Percentiles rank a stretch among this genome's conserved stretches.
phyloP scores from a whole-genome alignment of 1,140 invertebrate genomes.

The Drosophila parvula region DNA sequence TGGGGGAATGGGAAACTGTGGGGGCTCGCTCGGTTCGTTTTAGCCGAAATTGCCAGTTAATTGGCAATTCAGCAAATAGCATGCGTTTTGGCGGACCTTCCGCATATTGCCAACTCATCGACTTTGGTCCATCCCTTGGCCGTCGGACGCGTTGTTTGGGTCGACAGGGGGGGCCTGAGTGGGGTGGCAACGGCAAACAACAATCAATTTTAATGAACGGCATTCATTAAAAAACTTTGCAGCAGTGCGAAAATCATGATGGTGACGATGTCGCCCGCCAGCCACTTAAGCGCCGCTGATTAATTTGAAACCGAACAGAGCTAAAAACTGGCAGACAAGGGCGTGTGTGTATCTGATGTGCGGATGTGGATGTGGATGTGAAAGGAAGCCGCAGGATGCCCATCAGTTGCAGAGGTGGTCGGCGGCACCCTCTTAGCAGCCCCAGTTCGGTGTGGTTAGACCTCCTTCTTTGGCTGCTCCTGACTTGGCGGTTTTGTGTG shows the following conservation, averaged over 20 bases:
- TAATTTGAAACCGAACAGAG: slow-evolving; percentile 79
- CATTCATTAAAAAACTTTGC: slow-evolving; percentile 79
- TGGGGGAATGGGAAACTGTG: background rate
- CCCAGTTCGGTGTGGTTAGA: slow-evolving; percentile 24
- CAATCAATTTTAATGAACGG: slow-evolving; percentile 82
- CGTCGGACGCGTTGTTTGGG: slow-evolving; percentile 7
- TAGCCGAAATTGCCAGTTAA: slow-evolving; percentile 73
- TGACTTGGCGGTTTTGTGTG: slow-evolving; percentile 67
- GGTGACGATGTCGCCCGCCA: slow-evolving; percentile 49
- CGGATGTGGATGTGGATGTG: slow-evolving; percentile 14
- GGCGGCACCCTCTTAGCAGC: slow-evolving; percentile 20
- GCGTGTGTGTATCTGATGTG: slow-evolving; percentile 7
- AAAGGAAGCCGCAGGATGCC: slow-evolving; percentile 35
- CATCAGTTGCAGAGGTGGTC: slow-evolving; percentile 58
- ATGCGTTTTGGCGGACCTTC: slow-evolving; percentile 60
- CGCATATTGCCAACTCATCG: slow-evolving; percentile 69
- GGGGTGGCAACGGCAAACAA: slow-evolving; percentile 52
- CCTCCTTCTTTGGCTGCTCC: slow-evolving; percentile 32
- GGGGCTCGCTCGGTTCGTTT: slow-evolving; percentile 29
- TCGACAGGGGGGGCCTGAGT: background rate
- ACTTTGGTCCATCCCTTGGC: slow-evolving; percentile 31
- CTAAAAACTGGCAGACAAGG: slow-evolving; percentile 74
- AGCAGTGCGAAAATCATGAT: slow-evolving; percentile 66
- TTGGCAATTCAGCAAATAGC: slow-evolving; percentile 78
- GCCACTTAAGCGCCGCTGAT: slow-evolving; percentile 74